Conservation (phyloP, 2,113 vertebrate genomes). For the Macrotus californicus region DNA sequence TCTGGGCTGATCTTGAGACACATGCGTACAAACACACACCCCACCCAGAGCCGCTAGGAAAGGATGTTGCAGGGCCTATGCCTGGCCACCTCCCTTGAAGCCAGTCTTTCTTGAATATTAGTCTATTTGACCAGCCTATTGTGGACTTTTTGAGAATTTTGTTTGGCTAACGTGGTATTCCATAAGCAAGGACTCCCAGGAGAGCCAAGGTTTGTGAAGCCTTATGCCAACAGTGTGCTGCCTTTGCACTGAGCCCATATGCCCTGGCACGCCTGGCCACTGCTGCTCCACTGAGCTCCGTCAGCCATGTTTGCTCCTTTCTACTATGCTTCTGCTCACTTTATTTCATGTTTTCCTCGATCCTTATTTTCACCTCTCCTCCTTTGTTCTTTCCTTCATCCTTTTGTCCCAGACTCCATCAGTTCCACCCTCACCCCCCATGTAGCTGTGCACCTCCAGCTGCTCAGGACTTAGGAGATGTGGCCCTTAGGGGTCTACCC, state of each 20-base stretch:
- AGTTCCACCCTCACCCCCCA: background rate
- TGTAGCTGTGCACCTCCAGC: background rate
- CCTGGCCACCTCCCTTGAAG: background rate
- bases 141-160: constrained; percentile 16
- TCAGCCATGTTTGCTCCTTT: background rate
- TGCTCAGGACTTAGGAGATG: constrained; percentile 8
- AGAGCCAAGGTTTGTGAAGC: background rate
- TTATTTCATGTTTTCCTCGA: background rate
- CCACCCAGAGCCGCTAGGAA: background rate
- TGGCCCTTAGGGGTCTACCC: background rate
- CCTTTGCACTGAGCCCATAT: background rate
- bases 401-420: background rate
- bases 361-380: background rate
- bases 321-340: background rate
- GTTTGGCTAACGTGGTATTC: background rate
- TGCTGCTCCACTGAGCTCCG: background rate
- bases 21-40: background rate
- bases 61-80: background rate
- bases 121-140: background rate
- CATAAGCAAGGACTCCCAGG: background rate
- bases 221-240: background rate
- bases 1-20: background rate
- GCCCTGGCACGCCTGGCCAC: background rate
- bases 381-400: background rate
- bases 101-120: background rate